Evolutionary conservation across 1,140 invertebrate species (phyloP).

Genomic region (Arion vulgaris): DNA sequence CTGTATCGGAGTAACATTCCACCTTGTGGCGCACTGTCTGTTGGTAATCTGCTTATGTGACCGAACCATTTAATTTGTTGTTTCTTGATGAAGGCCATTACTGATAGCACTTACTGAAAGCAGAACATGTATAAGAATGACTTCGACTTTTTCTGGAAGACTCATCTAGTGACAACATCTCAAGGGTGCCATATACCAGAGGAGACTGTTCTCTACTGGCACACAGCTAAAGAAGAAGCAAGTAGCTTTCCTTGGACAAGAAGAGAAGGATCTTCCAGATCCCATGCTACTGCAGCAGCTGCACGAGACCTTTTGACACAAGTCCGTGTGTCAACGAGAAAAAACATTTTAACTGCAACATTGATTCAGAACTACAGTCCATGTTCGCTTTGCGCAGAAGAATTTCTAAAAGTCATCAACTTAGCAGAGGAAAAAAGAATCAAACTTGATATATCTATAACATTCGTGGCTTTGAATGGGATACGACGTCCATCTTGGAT

Average conservation of each 20-base stretch:
- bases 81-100: too few species aligned
- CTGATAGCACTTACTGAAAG: too few species aligned
- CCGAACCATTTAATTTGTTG: too few species aligned
- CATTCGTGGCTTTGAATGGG: slow-evolving; percentile 38
- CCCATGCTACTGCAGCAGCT: slow-evolving; percentile 27
- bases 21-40: too few species aligned
- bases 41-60: too few species aligned
- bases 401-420: slow-evolving; percentile 31
- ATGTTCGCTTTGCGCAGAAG: slow-evolving; percentile 31
- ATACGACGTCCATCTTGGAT: slow-evolving; percentile 37
- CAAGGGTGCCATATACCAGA: slow-evolving; percentile 4
- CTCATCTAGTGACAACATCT: slow-evolving; percentile 30
- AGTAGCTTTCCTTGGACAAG: slow-evolving; percentile 34
- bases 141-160: slow-evolving; percentile 41
- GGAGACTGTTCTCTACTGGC: slow-evolving; percentile 32
- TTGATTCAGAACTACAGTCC: slow-evolving; percentile 41
- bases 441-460: slow-evolving; percentile 35
- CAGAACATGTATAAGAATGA: slow-evolving; percentile 32
- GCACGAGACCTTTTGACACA: slow-evolving; percentile 41
- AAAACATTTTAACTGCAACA: slow-evolving; percentile 25
- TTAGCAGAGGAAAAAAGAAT: slow-evolving; percentile 39
- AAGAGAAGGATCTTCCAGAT: slow-evolving; percentile 22
- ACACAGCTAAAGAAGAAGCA: slow-evolving; percentile 32
- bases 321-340: slow-evolving; percentile 36
- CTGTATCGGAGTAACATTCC: too few species aligned